Evolutionary conservation across 2,797 vertebrate genomes (phyloP), one percentile per base, ranked within the genome.

Genomic region (Orestias chungarensis): DNA sequence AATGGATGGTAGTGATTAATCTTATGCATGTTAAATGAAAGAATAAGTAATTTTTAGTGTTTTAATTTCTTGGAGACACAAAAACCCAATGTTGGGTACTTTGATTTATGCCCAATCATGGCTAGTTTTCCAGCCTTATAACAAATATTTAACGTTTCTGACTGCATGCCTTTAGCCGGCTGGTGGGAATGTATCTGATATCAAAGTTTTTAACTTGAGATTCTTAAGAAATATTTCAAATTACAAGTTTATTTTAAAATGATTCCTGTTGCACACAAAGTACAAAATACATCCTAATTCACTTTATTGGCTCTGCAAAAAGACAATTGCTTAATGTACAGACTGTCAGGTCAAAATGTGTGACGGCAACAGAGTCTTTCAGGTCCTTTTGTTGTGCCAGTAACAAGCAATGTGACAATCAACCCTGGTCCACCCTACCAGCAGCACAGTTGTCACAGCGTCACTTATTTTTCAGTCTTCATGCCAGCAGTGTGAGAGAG

Each of bases 401-500:
- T 47, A 47, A 46, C 15, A n/a, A 50, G n/a, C 23, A 50, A 25
- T 3, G 49, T 50, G n/a, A 50, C 49, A 50, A 50, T 6, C 20
- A 38, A 3, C 25, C 35, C 57, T 40, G 57, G 33, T n/a, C 35
- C n/a, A 23, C 31, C 10, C 31, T 65, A 42, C 67, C 73, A 4
- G 73, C 71, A 0, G 17, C 11, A 17, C 61, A 46, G 52, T 70
- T 71, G 38, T 44, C 52, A 11, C 59, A 33, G 55, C n/a, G 71
- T 31, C 29, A 25, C 54, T 65, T 74, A 61, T 81, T 83, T 70
- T 25, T 17, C 33, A 1, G 50, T 75, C 79, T 72, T 66, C 47
- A 67, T 69, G 64, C 74, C 71, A 85, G 76, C 76, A 75, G 81
- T 82, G 76, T 79, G 2, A 71, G 77, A 86, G 76, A 83, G 86